These are phyloP conservation scores for Pyrocephalus nanus DNA, from an alignment of 2,797 vertebrate genomes.

Conservation along the genomic window DNA sequence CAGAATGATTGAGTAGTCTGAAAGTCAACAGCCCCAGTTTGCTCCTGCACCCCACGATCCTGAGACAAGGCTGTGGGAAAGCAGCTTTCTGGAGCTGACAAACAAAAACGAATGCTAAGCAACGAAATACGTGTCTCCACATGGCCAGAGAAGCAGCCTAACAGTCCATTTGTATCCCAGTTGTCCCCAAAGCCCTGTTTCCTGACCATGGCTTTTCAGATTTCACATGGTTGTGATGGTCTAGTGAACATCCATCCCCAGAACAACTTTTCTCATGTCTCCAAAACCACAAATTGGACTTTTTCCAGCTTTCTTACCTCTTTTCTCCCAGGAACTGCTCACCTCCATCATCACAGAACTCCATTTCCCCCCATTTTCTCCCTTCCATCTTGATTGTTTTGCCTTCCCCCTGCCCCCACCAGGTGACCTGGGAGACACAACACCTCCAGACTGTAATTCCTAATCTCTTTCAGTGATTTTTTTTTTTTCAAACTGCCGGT, in stretches of 20 bases:
- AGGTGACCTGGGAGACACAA: background rate
- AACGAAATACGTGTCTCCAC: background rate
- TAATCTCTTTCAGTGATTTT: background rate
- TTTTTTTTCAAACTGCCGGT: background rate
- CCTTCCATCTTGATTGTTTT: background rate
- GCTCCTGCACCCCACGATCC: background rate
- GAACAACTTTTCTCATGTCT: background rate
- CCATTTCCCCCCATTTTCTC: background rate
- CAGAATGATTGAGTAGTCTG: conserved; percentile 54
- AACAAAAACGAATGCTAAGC: conserved; percentile 21
- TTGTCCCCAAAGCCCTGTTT: conserved; percentile 20
- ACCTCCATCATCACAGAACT: background rate
- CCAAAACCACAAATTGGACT: background rate
- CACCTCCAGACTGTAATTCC: background rate
- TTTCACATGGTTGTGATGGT: conserved; percentile 26
- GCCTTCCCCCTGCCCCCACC: too few species aligned
- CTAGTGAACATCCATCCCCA: background rate
- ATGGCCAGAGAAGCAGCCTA: background rate
- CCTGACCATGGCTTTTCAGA: background rate
- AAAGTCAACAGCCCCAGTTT: conserved; percentile 41
- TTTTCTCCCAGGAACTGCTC: background rate
- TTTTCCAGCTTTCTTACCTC: background rate
- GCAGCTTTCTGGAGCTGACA: conserved; percentile 28
- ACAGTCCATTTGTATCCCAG: conserved; percentile 30
- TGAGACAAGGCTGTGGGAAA: conserved; percentile 56